A percentile compares a stretch with the other conserved stretches of the same genome.
Evolutionary conservation across 2,888 invertebrate species (phyloP).

Genomic region (Melikaiella ostensackeni): DNA sequence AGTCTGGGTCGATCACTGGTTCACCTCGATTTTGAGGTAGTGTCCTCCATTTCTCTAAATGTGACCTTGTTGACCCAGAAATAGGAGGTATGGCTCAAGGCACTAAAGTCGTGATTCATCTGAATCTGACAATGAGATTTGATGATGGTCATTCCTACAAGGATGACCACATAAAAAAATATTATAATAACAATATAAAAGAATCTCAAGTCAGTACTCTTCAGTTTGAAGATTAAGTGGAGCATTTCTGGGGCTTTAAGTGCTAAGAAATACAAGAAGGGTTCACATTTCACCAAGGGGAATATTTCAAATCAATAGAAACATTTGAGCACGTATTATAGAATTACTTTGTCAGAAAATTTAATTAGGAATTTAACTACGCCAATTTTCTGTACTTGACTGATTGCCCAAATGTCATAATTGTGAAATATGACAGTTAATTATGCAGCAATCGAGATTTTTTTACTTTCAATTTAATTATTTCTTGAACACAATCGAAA

Average conservation of each 20-base stretch:
- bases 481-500: neutral
- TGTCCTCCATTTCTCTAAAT: conserved; percentile 21
- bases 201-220: neutral
- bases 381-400: neutral
- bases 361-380: neutral
- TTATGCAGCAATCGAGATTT: neutral
- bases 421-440: neutral
- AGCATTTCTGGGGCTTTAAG: neutral
- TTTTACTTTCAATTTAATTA: neutral
- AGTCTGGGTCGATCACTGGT: neutral
- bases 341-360: neutral
- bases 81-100: neutral
- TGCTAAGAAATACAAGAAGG: neutral
- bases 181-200: neutral
- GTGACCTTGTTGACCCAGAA: conserved; percentile 10
- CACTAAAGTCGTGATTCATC: neutral
- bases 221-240: neutral
- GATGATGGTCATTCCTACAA: neutral
- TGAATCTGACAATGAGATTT: neutral
- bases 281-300: neutral
- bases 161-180: neutral
- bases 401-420: neutral
- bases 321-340: neutral
- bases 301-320: neutral
- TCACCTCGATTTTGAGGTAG: conserved; percentile 5